Conservation (phyloP, 2,797 vertebrate species). For the Amniataba percoides region DNA sequence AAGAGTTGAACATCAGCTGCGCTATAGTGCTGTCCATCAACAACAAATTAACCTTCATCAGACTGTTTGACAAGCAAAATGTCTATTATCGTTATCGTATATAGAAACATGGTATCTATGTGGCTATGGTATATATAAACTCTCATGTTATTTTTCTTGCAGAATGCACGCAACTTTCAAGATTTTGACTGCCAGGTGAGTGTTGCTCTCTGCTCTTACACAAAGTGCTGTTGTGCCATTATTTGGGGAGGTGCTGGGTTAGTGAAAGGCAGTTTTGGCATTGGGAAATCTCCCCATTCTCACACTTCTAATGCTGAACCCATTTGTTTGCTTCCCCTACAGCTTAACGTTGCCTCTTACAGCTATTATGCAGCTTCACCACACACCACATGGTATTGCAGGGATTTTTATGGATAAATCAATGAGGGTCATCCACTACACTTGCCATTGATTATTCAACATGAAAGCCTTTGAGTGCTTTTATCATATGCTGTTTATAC, state of each 20-base stretch:
- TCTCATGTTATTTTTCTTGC: slow-evolving; percentile 68
- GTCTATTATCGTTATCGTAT: no score
- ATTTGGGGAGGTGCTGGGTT: slow-evolving; percentile 6
- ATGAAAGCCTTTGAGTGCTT: neutral
- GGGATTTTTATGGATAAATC: neutral
- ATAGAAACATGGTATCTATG: neutral
- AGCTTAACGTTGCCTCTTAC: slow-evolving; percentile 21
- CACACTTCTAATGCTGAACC: neutral
- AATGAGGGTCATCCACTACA: neutral
- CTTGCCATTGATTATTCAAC: neutral
- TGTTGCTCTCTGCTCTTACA: slow-evolving; percentile 15
- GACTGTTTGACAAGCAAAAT: no score
- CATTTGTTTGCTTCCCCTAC: slow-evolving; percentile 33
- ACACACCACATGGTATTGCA: neutral
- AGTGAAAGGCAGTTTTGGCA: neutral
- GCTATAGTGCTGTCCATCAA: neutral
- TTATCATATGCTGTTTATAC: neutral
- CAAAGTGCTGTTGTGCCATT: neutral
- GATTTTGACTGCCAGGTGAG: slow-evolving; percentile 98
- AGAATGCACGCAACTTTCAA: slow-evolving; percentile 96
- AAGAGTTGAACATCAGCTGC: neutral
- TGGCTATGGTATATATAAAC: slow-evolving; percentile 1
- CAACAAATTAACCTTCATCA: neutral
- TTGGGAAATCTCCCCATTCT: slow-evolving; percentile 16
- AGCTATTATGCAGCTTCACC: neutral